phyloP scores from a whole-genome alignment of 2,113 vertebrate species.

The Loxodonta africana region DNA sequence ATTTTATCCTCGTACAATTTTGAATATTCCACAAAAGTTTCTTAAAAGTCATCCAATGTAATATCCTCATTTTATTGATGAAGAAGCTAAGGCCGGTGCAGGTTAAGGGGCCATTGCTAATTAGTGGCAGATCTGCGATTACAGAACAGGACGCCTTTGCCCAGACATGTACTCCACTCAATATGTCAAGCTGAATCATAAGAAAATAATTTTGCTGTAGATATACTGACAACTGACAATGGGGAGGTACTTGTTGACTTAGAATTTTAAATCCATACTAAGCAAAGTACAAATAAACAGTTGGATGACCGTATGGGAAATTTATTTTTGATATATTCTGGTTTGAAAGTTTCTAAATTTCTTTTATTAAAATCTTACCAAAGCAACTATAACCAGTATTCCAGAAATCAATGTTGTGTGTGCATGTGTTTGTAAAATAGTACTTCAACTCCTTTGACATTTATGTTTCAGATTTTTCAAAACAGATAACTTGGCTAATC shows the following conservation, averaged over 20 bases:
- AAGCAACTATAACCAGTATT: background rate
- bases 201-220: background rate
- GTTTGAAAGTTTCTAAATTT: background rate
- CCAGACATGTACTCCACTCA: background rate
- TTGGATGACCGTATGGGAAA: background rate
- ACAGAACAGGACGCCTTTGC: background rate
- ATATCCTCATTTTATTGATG: background rate
- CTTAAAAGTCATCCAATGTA: background rate
- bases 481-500: background rate
- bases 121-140: background rate
- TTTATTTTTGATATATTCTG: background rate
- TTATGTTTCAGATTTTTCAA: slow-evolving; percentile 40
- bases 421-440: background rate
- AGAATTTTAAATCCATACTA: background rate
- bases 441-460: background rate
- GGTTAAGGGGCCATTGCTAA: background rate
- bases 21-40: background rate
- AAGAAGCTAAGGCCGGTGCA: background rate
- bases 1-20: background rate
- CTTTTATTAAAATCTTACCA: background rate
- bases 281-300: background rate
- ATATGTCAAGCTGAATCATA: background rate
- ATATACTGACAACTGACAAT: background rate
- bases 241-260: background rate
- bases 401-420: background rate